phyloP scores from a whole-genome alignment of 2,113 vertebrate genomes.

The Corythaixoides concolor region DNA sequence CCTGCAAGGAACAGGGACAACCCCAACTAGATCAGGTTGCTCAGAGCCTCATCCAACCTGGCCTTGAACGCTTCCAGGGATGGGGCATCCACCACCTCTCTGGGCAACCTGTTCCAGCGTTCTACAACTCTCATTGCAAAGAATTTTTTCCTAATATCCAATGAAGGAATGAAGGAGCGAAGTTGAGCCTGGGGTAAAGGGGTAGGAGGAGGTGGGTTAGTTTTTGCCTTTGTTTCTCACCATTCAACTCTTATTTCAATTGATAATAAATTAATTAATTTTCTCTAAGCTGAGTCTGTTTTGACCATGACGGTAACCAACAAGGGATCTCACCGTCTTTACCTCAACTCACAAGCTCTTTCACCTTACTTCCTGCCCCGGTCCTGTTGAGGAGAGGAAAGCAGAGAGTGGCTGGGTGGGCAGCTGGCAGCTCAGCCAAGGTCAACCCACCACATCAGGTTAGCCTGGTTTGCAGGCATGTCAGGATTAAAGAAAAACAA shows the following conservation, averaged over 20 bases:
- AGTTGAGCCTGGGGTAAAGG: neutral
- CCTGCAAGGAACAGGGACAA: too few species aligned
- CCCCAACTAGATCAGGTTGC: too few species aligned
- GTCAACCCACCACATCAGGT: neutral
- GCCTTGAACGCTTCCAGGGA: too few species aligned
- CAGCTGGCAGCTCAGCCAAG: neutral
- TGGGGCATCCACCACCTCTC: too few species aligned
- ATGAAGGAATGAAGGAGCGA: neutral
- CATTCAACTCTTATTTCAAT: neutral
- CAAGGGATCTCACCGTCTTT: neutral
- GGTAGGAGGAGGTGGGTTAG: neutral
- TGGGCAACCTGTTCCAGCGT: too few species aligned
- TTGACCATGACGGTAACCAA: neutral
- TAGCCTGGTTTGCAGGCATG: neutral
- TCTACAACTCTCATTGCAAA: too few species aligned
- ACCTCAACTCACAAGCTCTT: neutral
- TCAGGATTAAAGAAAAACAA: neutral
- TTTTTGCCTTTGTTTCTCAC: neutral
- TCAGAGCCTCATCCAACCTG: too few species aligned
- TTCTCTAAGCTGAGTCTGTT: neutral
- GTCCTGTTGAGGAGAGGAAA: neutral
- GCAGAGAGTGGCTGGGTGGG: neutral
- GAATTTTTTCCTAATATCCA: too few species aligned
- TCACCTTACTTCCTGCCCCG: neutral
- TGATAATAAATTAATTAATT: neutral